Base-by-base conservation (phyloP, 2,113 vertebrate species). In the Pseudopipra pipra region DNA sequence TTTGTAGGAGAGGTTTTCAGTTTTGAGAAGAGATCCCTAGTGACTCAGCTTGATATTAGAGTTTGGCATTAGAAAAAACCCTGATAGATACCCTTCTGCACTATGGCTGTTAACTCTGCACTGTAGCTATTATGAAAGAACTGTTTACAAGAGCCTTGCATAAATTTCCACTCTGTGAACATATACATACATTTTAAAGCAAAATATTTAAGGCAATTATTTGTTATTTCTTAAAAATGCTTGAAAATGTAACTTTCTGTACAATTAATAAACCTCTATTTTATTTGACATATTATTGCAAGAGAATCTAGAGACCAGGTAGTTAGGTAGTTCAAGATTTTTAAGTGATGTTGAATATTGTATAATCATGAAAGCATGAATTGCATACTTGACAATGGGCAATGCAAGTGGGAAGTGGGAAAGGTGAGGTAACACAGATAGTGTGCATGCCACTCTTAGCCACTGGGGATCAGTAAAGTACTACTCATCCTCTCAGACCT, bases 401-500 rank as follows among this genome's bases (percentile, higher is more conserved):
- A 68, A 8, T 62, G 44, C n/a, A 44, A 55, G 27, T 47, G 67
- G 39, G 30, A 88, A 59, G 28, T 47, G 47, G 37, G 61, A 54
- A 54, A 54, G 67, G 30, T 27, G 37, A 51, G 33, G 7, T 93
- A 33, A 30, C 39, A n/a, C 8, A 67, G 44, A 18, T 9, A 19
- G 39, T 72, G 88, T 82, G 28, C n/a, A 73, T 96, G 84, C 86
- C 39, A 14, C 33, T 85, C 41, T 87, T 72, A 90, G 92, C 95
- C 92, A 96, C 93, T 95, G 92, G 95, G 95, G 95, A 97, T 91
- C 90, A 93, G 87, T 92, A 92, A 90, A 96, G 93, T n/a, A 41
- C 93, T 72, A 10, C 44, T 83, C 21, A 18, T 80, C 44, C 35
- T 77, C 72, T 75, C 61, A 78, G 55, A 49, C 49, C 15, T 92